Conservation (phyloP, 2,113 vertebrate genomes). For the Acrocephalus arundinaceus region DNA sequence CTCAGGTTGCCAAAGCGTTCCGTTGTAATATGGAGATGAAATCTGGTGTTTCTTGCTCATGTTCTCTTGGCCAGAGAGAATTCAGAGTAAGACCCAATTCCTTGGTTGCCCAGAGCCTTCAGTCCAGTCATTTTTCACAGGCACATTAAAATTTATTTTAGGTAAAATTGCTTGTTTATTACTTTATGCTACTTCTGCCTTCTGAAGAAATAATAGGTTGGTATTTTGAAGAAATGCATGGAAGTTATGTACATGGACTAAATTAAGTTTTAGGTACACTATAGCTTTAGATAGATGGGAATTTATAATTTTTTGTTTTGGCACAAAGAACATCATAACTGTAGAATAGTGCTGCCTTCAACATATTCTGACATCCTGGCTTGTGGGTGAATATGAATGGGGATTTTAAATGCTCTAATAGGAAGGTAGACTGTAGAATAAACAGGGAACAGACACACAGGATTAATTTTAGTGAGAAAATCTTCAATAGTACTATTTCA, state of each 20-base stretch:
- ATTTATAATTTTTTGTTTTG: not conserved
- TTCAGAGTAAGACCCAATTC: not conserved
- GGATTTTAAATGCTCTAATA: not conserved
- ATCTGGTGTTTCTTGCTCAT: not conserved
- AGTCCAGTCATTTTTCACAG: not conserved
- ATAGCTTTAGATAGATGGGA: not conserved
- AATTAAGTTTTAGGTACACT: not conserved
- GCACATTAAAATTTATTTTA: not conserved
- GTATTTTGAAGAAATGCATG: not conserved
- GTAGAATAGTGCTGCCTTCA: not conserved
- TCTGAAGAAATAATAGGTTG: not conserved
- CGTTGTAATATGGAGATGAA: not conserved
- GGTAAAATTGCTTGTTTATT: not conserved
- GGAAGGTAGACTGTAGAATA: not conserved
- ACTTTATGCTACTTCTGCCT: not conserved
- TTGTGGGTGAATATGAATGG: not conserved
- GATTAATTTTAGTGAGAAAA: not conserved
- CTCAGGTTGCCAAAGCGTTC: not conserved
- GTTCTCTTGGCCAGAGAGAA: not conserved
- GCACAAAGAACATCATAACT: not conserved
- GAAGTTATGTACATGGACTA: not conserved
- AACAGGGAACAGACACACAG: not conserved
- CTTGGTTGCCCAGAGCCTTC: not conserved
- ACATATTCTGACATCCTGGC: not conserved
- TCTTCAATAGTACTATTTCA: not conserved